Conservation (phyloP, 2,888 invertebrate genomes). For the Meliscaeva auricollis region DNA sequence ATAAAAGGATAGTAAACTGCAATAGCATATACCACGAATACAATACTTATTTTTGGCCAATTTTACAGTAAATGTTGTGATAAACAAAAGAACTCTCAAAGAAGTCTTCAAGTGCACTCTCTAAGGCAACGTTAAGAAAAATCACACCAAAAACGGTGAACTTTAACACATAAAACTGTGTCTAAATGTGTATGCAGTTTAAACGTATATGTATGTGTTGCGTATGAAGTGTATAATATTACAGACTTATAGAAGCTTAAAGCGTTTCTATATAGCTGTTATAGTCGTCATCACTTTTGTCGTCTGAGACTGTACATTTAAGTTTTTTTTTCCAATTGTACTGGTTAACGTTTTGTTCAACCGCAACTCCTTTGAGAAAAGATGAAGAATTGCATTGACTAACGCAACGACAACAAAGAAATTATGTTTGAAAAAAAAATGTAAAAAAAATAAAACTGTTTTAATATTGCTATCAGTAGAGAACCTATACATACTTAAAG, state of each 20-base stretch:
- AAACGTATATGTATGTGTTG: no score
- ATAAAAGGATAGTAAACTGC: not conserved
- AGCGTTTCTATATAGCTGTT: not conserved
- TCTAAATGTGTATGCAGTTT: not conserved
- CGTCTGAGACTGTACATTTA: slow-evolving; percentile 33
- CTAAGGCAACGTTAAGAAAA: slow-evolving; percentile 27
- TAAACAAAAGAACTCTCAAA: slow-evolving; percentile 46
- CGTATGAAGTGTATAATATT: not conserved
- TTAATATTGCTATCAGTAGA: no score
- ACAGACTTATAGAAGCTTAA: not conserved
- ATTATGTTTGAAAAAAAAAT: not conserved
- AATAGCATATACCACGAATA: slow-evolving; percentile 19
- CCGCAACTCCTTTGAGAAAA: slow-evolving; percentile 23
- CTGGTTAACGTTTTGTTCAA: not conserved
- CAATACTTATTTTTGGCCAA: slow-evolving; percentile 54
- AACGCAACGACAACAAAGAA: slow-evolving; percentile 46
- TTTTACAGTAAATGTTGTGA: slow-evolving; percentile 50
- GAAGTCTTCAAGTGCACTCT: slow-evolving; percentile 27
- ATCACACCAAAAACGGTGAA: slow-evolving; percentile 11
- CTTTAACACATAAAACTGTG: not conserved
- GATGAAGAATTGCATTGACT: slow-evolving; percentile 59
- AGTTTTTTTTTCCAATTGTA: slow-evolving; percentile 40
- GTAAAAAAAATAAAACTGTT: no score
- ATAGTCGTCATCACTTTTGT: not conserved
- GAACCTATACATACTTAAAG: not conserved